Evolutionary conservation across 2,888 invertebrate species (phyloP).

Genomic region (Prostheceraeus crozeri): DNA sequence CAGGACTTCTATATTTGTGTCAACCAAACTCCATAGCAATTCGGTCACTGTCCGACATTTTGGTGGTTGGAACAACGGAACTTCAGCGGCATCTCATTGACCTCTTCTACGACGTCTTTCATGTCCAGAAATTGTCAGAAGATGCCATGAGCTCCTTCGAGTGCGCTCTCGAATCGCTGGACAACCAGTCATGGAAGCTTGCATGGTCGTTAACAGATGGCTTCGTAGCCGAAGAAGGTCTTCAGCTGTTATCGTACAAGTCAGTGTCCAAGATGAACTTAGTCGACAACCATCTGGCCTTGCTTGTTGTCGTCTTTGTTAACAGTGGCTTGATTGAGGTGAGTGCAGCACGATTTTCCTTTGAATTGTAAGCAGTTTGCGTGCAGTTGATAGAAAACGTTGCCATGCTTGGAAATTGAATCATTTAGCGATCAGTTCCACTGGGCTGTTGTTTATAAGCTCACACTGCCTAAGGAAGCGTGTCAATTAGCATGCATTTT

Average conservation of each 20-base stretch:
- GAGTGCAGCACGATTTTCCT: too few species aligned
- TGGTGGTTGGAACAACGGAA: too few species aligned
- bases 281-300: slow-evolving; percentile 22
- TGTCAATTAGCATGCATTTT: too few species aligned
- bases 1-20: too few species aligned
- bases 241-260: neutral
- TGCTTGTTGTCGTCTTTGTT: slow-evolving; percentile 18
- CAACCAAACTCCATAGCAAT: too few species aligned
- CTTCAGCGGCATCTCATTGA: neutral
- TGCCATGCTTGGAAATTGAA: too few species aligned
- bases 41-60: too few species aligned
- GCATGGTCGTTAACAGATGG: neutral
- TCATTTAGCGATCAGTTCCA: too few species aligned
- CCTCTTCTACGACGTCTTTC: slow-evolving; percentile 2
- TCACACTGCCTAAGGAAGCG: too few species aligned
- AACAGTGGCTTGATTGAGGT: slow-evolving; percentile 24
- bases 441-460: too few species aligned
- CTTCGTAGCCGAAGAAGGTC: slow-evolving; percentile 3
- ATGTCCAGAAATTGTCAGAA: neutral
- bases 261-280: neutral
- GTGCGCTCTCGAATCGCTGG: neutral
- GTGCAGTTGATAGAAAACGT: too few species aligned
- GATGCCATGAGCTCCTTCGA: neutral
- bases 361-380: too few species aligned
- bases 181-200: neutral